Percentiles rank a stretch among this genome's conserved stretches.
Conservation (phyloP, 2,797 vertebrate species). For the Smutsia gigantea region DNA sequence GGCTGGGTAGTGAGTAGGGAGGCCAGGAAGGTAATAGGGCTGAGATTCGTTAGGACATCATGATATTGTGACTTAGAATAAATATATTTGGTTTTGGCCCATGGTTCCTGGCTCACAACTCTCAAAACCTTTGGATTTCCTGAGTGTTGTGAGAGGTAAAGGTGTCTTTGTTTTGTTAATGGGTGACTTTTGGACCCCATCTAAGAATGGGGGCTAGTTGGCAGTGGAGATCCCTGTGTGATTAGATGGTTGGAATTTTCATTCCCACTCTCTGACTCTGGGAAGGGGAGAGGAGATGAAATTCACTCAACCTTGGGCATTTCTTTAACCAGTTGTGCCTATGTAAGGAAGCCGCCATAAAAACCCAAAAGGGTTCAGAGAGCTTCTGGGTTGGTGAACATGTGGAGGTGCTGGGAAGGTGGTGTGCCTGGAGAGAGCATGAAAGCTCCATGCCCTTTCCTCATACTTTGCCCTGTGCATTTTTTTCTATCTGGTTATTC, state of each 20-base stretch:
- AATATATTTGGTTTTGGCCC: background rate
- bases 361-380: background rate
- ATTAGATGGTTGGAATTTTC: background rate
- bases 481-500: no score
- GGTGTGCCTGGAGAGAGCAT: rapidly evolving
- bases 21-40: background rate
- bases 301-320: no score
- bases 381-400: background rate
- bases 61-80: background rate
- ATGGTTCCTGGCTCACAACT: background rate
- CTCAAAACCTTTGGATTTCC: background rate
- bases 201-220: background rate
- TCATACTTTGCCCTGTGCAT: no score
- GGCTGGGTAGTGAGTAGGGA: background rate
- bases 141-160: no score
- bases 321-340: background rate
- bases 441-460: background rate
- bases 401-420: background rate
- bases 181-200: background rate
- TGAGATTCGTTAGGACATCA: background rate
- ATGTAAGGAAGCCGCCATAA: background rate
- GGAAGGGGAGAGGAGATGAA: no score
- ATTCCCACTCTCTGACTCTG: no score
- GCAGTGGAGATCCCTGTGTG: background rate
- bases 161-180: background rate